Evolutionary conservation across 1,140 invertebrate genomes (phyloP).

Genomic region (Procambarus clarkii): DNA sequence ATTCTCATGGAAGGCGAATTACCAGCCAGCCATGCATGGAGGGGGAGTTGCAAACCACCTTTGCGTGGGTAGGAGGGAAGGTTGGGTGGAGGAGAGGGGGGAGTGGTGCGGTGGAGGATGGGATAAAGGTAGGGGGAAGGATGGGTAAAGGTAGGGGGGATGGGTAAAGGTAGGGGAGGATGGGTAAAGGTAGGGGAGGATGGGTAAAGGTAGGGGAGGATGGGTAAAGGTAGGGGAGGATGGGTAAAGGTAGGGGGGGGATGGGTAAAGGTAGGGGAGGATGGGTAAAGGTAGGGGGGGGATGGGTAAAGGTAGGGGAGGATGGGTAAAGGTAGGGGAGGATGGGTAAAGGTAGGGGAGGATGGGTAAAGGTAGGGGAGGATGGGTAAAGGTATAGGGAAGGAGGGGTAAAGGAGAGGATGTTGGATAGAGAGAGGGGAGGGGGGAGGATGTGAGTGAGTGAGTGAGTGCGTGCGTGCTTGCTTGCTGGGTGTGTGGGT

Average conservation of each 20-base stretch:
- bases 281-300: neutral
- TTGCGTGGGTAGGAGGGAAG: no score
- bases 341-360: neutral
- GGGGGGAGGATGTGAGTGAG: neutral
- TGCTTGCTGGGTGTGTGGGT: slow-evolving; percentile 49
- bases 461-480: slow-evolving; percentile 1
- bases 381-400: neutral
- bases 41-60: no score
- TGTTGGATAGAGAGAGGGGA: neutral
- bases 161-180: neutral
- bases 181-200: neutral
- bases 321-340: neutral
- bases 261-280: no score
- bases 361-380: neutral
- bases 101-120: neutral
- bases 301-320: neutral
- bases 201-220: neutral
- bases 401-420: neutral
- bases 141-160: neutral
- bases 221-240: no score
- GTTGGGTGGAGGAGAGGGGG: neutral
- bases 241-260: no score
- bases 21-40: no score
- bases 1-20: no score
- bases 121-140: neutral